Evolutionary conservation across 2,113 vertebrate genomes (phyloP), one percentile per base, ranked within the genome.

Genomic region (Prunella himalayana): DNA sequence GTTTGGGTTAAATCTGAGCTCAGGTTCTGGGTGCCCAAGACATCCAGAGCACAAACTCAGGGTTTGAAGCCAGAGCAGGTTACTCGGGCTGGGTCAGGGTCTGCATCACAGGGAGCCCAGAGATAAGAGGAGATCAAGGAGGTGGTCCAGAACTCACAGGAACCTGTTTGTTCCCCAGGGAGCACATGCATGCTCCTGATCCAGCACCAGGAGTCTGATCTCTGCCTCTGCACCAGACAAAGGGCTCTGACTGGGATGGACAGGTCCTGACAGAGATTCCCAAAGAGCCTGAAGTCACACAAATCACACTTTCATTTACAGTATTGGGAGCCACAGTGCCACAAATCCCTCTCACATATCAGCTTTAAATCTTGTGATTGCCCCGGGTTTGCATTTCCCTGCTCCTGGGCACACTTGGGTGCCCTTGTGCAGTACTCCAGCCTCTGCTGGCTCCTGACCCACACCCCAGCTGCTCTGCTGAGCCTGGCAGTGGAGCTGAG

Each of bases 401-500:
- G 65, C 35, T 27, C 68, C 47, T 41, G 71, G 14, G 60, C 56
- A 88, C 79, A 65, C 44, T 27, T 49, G 8, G 20, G 90, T 94
- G 86, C 90, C 93, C 72, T 57, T 13, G 59, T 63, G 57, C 79
- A 88, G 65, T 27, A 7, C 61, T 41, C 59, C 92, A 70, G 42
- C 30, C 42, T 86, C 93, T 51, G 72, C 91, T 73, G 91, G 65
- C 92, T 92, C 49, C 89, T 89, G 60, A 59, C 66, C 96, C 82
- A 15, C 85, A 47, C 30, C 92, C 94, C 87, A 94, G 86, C 96
- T 92, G 92, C 88, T 68, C 73, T 86, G 71, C 91, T 80, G 82
- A 33, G 17, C 75, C 89, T 95, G 97, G 97, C 97, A 95, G 86
- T 3, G 30, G 60, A 85, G 78, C 89, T 91, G 92, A 65, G 27